Evolutionary conservation across 2,888 invertebrate genomes (phyloP), one percentile per base, ranked within the genome.

Genomic region (Leptopilina syphax): DNA sequence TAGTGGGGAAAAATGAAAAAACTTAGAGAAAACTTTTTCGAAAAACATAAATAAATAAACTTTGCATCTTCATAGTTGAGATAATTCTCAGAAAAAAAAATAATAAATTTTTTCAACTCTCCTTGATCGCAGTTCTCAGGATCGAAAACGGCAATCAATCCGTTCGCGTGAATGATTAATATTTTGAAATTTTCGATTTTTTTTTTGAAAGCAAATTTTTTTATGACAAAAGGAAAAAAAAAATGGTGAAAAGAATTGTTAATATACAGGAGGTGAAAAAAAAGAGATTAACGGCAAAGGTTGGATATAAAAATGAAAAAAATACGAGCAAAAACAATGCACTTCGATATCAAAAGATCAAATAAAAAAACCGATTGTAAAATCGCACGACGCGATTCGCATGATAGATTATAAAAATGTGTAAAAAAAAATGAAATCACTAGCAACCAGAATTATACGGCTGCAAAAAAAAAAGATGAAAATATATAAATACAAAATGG

Each of bases 331-430:
- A 73, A 27, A 76, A 27, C 50, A 50, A 73, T 65, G 66, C 47
- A 81, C 65, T 70, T 68, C 68, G 76, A 78, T 50, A 44, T 44
- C 44, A 68, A 70, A 18, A 73, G 81, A 77, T 76, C 66, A 34
- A 4, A 34, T 50, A 12, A 10, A 44, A 44, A 8, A 66, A 63
- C 82, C 77, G 82, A 66, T 70, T 34, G n/a, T 63, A 76, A 77
- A 76, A 82, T 63, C 76, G 73, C 54, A 77, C 76, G 76, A 81
- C 81, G 77, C 76, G 77, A 80, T 76, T 54, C 79, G 78, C 73
- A 73, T 65, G 65, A 73, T 77, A 77, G 54, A 41, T 79, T 76
- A 50, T 3, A 10, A 9, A 50, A 10, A 63, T 60, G 6, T n/a
- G 8, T 60, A 60, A n/a, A 60, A n/a, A 78, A 54, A 18, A 70